phyloP scores from a whole-genome alignment of 2,888 invertebrate species.

The Pogonocherus hispidulus region DNA sequence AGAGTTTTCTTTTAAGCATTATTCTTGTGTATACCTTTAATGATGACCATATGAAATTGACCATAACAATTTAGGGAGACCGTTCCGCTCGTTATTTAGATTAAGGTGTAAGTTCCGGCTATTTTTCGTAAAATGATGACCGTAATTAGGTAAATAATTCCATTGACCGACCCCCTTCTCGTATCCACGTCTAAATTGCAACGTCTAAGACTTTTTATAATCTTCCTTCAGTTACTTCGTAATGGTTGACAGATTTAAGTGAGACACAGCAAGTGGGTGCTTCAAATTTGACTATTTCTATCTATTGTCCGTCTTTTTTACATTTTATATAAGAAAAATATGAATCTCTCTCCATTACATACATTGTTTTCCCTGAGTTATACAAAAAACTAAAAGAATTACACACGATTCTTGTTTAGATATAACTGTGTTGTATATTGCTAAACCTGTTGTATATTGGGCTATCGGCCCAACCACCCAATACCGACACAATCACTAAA shows the following conservation, averaged over 20 bases:
- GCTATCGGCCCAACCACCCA: too few species aligned
- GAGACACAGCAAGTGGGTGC: too few species aligned
- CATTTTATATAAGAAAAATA: too few species aligned
- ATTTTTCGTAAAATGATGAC: slow-evolving; percentile 22
- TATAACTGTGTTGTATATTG: too few species aligned
- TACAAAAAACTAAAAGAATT: too few species aligned
- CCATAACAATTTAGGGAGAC: slow-evolving; percentile 20
- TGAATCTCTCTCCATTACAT: too few species aligned
- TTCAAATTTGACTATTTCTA: too few species aligned
- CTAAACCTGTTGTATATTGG: too few species aligned
- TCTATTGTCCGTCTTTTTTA: too few species aligned
- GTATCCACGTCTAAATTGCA: slow-evolving; percentile 7
- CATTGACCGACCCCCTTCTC: slow-evolving; percentile 14
- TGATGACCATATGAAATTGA: slow-evolving; percentile 24
- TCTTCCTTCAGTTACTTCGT: not conserved
- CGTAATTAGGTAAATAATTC: slow-evolving; percentile 23
- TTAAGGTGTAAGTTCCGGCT: slow-evolving; percentile 30
- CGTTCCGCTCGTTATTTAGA: slow-evolving; percentile 25
- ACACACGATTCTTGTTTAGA: too few species aligned
- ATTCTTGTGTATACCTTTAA: slow-evolving; percentile 5
- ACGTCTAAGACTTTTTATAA: slow-evolving; percentile 2
- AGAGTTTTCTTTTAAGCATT: slow-evolving; percentile 9
- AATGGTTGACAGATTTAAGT: not conserved
- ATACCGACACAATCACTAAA: too few species aligned
- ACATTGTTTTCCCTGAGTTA: too few species aligned